Base-by-base conservation (phyloP, 2,113 vertebrate genomes). In the Prochilodus magdalenae region DNA sequence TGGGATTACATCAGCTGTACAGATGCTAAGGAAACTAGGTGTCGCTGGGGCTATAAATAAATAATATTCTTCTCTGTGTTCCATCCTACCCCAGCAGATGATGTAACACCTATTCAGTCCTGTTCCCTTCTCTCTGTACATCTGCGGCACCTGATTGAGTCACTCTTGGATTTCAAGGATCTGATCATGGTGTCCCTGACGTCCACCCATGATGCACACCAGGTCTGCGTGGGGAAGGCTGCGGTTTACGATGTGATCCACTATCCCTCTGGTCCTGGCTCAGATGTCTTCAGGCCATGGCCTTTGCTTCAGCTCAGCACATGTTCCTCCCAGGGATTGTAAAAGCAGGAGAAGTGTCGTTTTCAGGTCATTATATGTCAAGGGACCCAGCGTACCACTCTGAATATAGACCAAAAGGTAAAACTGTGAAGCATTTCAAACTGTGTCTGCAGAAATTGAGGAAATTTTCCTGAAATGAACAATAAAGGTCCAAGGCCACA, bases 201-300 rank as follows among this genome's bases (percentile, higher is more conserved):
- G 10, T 44, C 67, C 70, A 71, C 33, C 3, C 66, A 71, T 26
- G 2, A 33, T n/a, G n/a, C 26, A 55, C 29, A 36, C 40, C 8
- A 72, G 24, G 49, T 13, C 49, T 7, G 13, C 16, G 27, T 22
- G 24, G 33, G 40, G 60, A 76, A 87, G 85, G 81, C 85, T 81
- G 53, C 40, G 63, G 73, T 80, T 89, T 86, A 86, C 30, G 66
- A 75, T 72, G 75, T 73, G 74, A 5, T 85, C 70, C n/a, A 83
- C 71, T 84, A 88, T 71, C 65, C 67, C 33, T 66, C 10, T n/a
- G 60, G 49, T 27, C 44, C 53, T 5, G 62, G 65, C 29, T 77
- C 74, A 59, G 49, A 27, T 27, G 14, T 47, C 63, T 6, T 27
- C 18, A 26, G 7, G 24, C 26, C 49, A 53, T 65, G 14, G 73